Conservation (phyloP, 2,113 vertebrate species). For the Sakesphorus luctuosus region DNA sequence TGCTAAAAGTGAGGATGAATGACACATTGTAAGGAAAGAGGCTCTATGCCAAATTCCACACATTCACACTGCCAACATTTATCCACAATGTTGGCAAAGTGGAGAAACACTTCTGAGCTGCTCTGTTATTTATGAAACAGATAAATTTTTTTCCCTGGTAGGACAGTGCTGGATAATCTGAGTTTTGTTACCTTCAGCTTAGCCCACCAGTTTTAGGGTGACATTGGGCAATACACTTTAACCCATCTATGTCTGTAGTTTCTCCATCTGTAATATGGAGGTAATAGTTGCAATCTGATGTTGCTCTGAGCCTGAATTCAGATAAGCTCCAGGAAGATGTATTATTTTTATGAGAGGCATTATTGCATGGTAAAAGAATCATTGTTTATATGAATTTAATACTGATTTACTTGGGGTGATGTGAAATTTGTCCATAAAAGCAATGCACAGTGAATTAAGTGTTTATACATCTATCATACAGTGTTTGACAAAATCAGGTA, state of each 20-base stretch:
- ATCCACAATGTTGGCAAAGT: slow-evolving; percentile 58
- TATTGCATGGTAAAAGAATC: background rate
- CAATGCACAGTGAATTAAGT: background rate
- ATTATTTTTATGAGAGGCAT: background rate
- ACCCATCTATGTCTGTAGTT: background rate
- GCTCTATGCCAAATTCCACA: slow-evolving; percentile 55
- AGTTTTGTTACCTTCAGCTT: background rate
- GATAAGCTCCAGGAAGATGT: background rate
- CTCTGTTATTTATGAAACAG: slow-evolving; percentile 52
- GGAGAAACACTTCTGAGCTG: slow-evolving; percentile 38
- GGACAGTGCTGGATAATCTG: background rate
- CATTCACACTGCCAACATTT: slow-evolving; percentile 57
- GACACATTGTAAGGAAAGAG: slow-evolving; percentile 55
- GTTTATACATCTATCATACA: background rate
- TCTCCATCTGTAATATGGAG: background rate
- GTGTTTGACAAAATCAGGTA: background rate
- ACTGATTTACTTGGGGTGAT: background rate
- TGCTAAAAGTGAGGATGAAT: slow-evolving; percentile 58
- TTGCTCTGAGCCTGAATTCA: background rate
- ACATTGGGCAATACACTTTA: background rate
- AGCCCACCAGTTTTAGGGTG: background rate
- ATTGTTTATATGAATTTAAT: background rate
- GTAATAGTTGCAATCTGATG: background rate
- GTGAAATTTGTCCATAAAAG: background rate
- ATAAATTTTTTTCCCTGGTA: background rate